Evolutionary conservation across 2,113 vertebrate species (phyloP).

Genomic region (Regulus satrapa): DNA sequence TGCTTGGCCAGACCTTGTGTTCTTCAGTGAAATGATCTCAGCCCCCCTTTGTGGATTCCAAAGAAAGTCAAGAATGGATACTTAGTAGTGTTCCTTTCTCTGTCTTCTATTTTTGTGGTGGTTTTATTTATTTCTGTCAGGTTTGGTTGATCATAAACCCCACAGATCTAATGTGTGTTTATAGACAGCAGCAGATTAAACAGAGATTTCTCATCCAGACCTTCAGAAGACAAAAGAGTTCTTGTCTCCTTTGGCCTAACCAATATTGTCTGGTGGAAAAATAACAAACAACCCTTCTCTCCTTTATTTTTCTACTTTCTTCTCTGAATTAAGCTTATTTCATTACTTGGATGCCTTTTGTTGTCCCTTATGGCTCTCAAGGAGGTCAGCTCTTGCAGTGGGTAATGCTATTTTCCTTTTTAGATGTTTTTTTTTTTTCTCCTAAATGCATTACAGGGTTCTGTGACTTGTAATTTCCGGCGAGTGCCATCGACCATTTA

Average conservation of each 20-base stretch:
- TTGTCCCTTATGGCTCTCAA: background rate
- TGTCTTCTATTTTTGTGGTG: background rate
- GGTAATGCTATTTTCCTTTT: slow-evolving; percentile 14
- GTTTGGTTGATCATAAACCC: background rate
- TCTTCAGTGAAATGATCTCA: background rate
- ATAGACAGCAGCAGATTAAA: background rate
- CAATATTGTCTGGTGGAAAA: background rate
- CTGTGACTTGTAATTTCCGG: slow-evolving; percentile 14
- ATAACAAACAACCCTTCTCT: background rate
- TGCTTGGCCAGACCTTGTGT: background rate
- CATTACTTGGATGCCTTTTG: background rate
- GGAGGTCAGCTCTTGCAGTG: background rate
- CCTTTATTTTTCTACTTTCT: background rate
- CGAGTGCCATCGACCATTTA: slow-evolving; percentile 31
- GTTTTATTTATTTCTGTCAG: background rate
- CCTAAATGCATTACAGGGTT: slow-evolving; percentile 10
- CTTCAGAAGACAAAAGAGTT: background rate
- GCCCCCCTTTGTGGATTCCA: rapidly evolving
- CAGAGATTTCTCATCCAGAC: background rate
- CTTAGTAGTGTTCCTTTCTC: background rate
- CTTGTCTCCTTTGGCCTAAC: background rate
- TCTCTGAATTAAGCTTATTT: background rate
- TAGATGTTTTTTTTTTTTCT: slow-evolving; percentile 2
- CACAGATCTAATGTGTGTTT: background rate
- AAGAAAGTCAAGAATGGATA: background rate